Conservation (phyloP, 2,797 vertebrate species). For the Ctenopoma kingsleyae region DNA sequence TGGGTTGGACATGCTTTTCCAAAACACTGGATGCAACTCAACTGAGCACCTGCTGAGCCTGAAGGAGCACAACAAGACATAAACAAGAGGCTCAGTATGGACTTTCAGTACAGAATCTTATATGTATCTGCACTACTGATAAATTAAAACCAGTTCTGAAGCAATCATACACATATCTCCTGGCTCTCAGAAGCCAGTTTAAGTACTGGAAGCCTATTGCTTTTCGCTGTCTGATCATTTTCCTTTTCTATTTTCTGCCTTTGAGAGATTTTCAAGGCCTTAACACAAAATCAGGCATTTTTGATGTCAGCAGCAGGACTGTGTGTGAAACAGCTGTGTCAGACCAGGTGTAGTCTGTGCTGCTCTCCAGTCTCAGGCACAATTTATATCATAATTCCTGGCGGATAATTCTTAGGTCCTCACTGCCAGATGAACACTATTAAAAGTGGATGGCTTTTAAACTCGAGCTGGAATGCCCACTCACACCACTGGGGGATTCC, state of each 20-base stretch:
- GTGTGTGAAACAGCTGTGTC: slow-evolving; percentile 84
- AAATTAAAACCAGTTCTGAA: slow-evolving; percentile 17
- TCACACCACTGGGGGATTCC: slow-evolving; percentile 55
- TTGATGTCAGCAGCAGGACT: slow-evolving; percentile 62
- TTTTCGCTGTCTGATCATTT: slow-evolving; percentile 28
- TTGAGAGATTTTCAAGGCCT: slow-evolving; percentile 40
- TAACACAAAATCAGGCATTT: slow-evolving; percentile 48
- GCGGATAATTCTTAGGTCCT: slow-evolving; percentile 80
- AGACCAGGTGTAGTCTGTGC: slow-evolving; percentile 87
- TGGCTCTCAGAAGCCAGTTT: slow-evolving; percentile 20
- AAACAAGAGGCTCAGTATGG: slow-evolving; percentile 27
- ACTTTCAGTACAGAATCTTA: slow-evolving; percentile 18
- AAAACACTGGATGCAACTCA: slow-evolving; percentile 68
- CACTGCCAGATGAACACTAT: slow-evolving; percentile 88
- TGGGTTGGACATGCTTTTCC: slow-evolving; percentile 70
- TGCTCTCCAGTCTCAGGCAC: slow-evolving; percentile 84
- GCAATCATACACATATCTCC: neutral
- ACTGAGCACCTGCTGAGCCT: slow-evolving; percentile 66
- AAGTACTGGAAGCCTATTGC: slow-evolving; percentile 16
- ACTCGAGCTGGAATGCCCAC: slow-evolving; percentile 59
- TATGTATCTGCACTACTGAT: slow-evolving; percentile 26
- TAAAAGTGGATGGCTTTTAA: slow-evolving; percentile 82
- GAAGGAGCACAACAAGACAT: slow-evolving; percentile 37
- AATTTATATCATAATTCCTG: slow-evolving; percentile 90
- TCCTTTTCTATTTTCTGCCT: slow-evolving; percentile 42